phyloP scores from a whole-genome alignment of 1,140 invertebrate genomes.

The Zaprionus nigranus region DNA sequence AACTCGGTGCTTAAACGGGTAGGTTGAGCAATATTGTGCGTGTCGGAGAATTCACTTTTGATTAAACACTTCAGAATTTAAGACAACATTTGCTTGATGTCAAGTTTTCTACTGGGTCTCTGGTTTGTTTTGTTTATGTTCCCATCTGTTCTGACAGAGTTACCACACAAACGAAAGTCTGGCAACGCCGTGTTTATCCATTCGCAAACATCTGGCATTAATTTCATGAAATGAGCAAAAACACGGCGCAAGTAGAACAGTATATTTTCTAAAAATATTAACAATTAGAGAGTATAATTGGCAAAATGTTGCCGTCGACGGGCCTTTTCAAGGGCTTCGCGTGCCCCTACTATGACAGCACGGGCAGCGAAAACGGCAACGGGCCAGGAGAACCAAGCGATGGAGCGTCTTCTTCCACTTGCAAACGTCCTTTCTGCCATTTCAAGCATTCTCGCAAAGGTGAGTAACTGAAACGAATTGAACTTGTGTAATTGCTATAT shows the following conservation, averaged over 20 bases:
- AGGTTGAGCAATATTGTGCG: too few relatives aligned
- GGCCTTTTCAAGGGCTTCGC: conserved; percentile 93
- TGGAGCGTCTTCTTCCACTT: conserved; percentile 83
- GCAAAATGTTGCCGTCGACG: conserved; percentile 92
- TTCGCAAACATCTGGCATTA: conserved; percentile 39
- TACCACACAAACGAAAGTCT: conserved; percentile 34
- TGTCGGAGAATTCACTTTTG: not conserved
- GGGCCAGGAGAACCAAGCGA: conserved; percentile 19
- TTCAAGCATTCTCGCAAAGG: conserved; percentile 92
- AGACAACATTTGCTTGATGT: not conserved
- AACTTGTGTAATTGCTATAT: not conserved
- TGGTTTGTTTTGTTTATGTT: conserved; percentile 32
- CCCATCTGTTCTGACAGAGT: conserved; percentile 42
- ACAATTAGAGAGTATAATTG: not conserved
- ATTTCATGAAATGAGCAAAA: conserved; percentile 57
- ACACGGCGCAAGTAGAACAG: conserved; percentile 41
- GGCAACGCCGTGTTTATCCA: conserved; percentile 30
- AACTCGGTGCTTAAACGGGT: not conserved
- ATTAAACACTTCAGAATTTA: not conserved
- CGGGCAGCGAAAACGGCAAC: conserved; percentile 32
- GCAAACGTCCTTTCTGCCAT: conserved; percentile 95
- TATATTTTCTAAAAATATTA: conserved; percentile 33
- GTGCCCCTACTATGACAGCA: conserved; percentile 93
- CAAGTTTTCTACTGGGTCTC: conserved; percentile 27
- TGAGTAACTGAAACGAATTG: conserved; percentile 61